Conservation (phyloP, 1,140 invertebrate species). For the Drosophila elegans region DNA sequence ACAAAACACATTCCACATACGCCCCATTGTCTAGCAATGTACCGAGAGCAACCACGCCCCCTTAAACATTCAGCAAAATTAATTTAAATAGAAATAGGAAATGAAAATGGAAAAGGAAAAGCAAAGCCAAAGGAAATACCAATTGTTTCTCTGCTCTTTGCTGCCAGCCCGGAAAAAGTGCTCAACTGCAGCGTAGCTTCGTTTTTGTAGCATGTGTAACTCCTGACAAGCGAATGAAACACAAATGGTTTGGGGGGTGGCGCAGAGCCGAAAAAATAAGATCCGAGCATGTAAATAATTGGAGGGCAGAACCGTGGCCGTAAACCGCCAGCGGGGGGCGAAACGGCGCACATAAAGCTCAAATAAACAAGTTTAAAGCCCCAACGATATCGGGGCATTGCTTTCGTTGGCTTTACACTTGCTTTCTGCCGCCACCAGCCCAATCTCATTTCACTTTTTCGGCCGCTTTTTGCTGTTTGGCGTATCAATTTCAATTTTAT, state of each 20-base stretch:
- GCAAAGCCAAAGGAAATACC: slow-evolving; percentile 38
- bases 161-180: slow-evolving; percentile 8
- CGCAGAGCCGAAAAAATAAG: slow-evolving; percentile 57
- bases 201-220: slow-evolving; percentile 57
- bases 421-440: slow-evolving; percentile 4
- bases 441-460: slow-evolving; percentile 76
- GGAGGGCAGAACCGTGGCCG: slow-evolving; percentile 40
- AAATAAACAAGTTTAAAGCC: slow-evolving; percentile 78
- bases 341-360: slow-evolving; percentile 58
- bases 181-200: slow-evolving; percentile 56
- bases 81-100: slow-evolving; percentile 74
- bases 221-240: slow-evolving; percentile 61
- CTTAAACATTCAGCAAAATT: slow-evolving; percentile 67
- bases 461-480: slow-evolving; percentile 68
- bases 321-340: slow-evolving; percentile 38
- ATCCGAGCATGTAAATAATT: slow-evolving; percentile 75
- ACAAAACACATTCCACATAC: slow-evolving; percentile 65
- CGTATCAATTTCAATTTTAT: slow-evolving; percentile 83
- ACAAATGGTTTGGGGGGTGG: slow-evolving; percentile 1
- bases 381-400: slow-evolving; percentile 57
- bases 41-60: slow-evolving; percentile 41
- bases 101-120: slow-evolving; percentile 7
- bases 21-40: slow-evolving; percentile 62
- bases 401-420: slow-evolving; percentile 58
- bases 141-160: slow-evolving; percentile 49